A percentile compares a stretch with the other conserved stretches of the same genome.
Evolutionary conservation across 2,888 invertebrate species (phyloP).

Genomic region (Leptogaster cylindrica): DNA sequence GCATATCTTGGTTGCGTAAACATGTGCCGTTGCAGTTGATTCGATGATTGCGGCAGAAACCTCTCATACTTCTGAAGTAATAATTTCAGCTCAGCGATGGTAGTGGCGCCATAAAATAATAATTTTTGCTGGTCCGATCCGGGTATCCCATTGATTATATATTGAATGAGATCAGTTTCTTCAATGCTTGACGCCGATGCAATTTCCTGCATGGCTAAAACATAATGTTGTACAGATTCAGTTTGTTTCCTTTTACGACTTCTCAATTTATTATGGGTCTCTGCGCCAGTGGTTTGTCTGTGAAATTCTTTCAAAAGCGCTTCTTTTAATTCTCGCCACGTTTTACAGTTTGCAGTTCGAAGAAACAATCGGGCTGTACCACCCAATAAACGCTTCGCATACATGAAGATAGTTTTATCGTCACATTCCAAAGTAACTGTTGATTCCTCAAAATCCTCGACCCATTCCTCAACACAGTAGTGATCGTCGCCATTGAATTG

Average conservation of each 20-base stretch:
- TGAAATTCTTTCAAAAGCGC: constrained; percentile 7
- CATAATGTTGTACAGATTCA: constrained; percentile 19
- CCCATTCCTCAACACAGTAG: neutral
- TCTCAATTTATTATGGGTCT: constrained; percentile 9
- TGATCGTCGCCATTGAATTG: constrained; percentile 6
- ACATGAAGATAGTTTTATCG: constrained; percentile 4
- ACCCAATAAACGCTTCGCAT: neutral
- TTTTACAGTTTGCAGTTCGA: neutral
- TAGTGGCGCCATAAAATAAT: neutral
- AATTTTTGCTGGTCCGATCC: constrained; percentile 12
- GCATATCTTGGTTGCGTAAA: neutral
- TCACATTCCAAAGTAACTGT: neutral
- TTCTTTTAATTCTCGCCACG: constrained; percentile 1
- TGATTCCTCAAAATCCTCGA: constrained; percentile 12
- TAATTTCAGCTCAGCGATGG: constrained; percentile 1
- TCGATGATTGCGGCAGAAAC: neutral
- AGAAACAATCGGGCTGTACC: constrained; percentile 9
- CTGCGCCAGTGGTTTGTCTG: neutral
- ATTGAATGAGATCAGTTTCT: constrained; percentile 4
- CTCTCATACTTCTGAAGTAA: constrained; percentile 4
- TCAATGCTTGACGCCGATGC: neutral
- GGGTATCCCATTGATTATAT: constrained; percentile 9
- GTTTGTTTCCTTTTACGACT: neutral
- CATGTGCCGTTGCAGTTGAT: neutral
- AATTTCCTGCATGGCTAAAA: constrained; percentile 15